Evolutionary conservation across 2,888 invertebrate genomes (phyloP).

Genomic region (Idaea dimidiata): DNA sequence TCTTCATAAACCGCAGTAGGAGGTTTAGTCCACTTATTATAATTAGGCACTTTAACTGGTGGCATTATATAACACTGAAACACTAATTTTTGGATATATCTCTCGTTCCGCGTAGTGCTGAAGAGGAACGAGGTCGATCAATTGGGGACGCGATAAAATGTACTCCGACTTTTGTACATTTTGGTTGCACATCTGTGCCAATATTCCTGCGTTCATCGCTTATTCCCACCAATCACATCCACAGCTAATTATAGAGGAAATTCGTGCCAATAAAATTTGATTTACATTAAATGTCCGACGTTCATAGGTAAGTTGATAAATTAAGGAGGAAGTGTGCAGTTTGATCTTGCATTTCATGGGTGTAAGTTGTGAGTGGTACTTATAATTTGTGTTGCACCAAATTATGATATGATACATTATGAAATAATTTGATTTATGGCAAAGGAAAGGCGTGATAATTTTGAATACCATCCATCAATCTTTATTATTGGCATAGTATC

Average conservation of each 20-base stretch:
- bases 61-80: slow-evolving; percentile 52
- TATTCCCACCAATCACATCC: slow-evolving; percentile 67
- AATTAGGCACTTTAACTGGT: slow-evolving; percentile 68
- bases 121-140: slow-evolving; percentile 56
- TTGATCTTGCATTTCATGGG: slow-evolving; percentile 12
- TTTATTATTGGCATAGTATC: slow-evolving; percentile 51
- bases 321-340: slow-evolving; percentile 20
- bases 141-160: slow-evolving; percentile 54
- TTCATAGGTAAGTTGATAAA: slow-evolving; percentile 15
- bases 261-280: slow-evolving; percentile 62
- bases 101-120: slow-evolving; percentile 37
- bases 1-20: slow-evolving; percentile 87
- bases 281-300: slow-evolving; percentile 24
- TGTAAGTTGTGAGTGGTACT: slow-evolving; percentile 15
- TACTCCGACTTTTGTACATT: slow-evolving; percentile 66
- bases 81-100: slow-evolving; percentile 18
- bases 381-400: neutral
- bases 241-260: slow-evolving; percentile 63
- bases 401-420: slow-evolving; percentile 2
- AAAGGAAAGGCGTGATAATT: slow-evolving; percentile 21
- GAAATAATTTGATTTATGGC: neutral
- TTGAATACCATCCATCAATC: slow-evolving; percentile 31
- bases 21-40: slow-evolving; percentile 77
- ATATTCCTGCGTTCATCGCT: slow-evolving; percentile 51
- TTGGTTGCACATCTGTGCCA: slow-evolving; percentile 63